A percentile compares a stretch with the other conserved stretches of the same genome.
These are phyloP conservation scores for Drosophila limbata DNA, from an alignment of 2,888 invertebrate species.

Conservation along the genomic window DNA sequence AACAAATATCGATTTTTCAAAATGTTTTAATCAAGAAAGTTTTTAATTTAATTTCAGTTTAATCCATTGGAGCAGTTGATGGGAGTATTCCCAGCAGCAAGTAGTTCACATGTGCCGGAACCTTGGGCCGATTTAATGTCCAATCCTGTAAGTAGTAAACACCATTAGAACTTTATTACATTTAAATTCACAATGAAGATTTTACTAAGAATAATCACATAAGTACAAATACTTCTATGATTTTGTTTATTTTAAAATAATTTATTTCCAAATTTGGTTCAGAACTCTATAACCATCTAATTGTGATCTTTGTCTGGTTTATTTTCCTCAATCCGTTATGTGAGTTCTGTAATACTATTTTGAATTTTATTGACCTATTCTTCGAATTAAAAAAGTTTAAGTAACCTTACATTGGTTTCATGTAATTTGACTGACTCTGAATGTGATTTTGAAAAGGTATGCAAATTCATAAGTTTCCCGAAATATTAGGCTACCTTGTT, in stretches of 20 bases:
- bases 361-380: background rate
- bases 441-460: background rate
- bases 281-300: background rate
- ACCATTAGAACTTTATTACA: background rate
- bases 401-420: background rate
- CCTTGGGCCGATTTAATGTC: slow-evolving; percentile 98
- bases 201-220: too few relatives aligned
- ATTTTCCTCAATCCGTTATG: background rate
- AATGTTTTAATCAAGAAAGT: background rate
- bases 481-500: background rate
- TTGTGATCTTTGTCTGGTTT: background rate
- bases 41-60: slow-evolving; percentile 88
- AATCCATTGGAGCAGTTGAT: slow-evolving; percentile 99
- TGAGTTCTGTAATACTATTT: too few relatives aligned
- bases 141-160: slow-evolving; percentile 89
- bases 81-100: slow-evolving; percentile 99
- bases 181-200: background rate
- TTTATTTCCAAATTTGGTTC: background rate
- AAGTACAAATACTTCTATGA: too few relatives aligned
- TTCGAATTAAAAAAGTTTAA: background rate
- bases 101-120: slow-evolving; percentile 95
- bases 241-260: too few relatives aligned
- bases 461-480: background rate
- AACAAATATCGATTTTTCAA: slow-evolving; percentile 15
- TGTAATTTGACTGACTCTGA: background rate